phyloP scores from a whole-genome alignment of 2,888 invertebrate genomes.

The Adelphocoris suturalis region DNA sequence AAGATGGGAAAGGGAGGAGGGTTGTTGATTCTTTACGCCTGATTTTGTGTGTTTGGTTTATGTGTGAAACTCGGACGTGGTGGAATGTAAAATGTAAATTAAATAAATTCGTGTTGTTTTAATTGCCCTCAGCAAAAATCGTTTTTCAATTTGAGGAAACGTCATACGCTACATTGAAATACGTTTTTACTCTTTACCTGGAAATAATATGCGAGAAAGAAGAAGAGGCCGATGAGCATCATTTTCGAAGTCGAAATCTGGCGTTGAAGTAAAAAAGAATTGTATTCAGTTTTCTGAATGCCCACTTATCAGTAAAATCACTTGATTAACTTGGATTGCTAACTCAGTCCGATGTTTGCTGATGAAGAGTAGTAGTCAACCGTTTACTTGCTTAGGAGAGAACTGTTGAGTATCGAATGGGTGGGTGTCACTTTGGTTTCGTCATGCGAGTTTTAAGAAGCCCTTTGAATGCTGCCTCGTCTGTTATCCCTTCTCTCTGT shows the following conservation, averaged over 20 bases:
- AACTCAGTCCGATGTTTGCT: neutral
- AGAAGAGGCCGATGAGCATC: neutral
- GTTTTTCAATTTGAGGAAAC: too few species aligned
- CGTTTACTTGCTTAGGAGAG: neutral
- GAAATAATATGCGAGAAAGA: neutral
- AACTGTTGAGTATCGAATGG: neutral
- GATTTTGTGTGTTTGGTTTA: too few species aligned
- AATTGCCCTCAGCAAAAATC: too few species aligned
- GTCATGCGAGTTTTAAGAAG: constrained; percentile 1
- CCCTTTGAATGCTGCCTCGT: neutral
- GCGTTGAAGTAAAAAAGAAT: neutral
- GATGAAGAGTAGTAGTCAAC: neutral
- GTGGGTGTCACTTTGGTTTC: neutral
- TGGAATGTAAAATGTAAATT: too few species aligned
- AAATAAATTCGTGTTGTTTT: too few species aligned
- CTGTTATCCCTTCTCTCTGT: too few species aligned
- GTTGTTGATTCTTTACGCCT: too few species aligned
- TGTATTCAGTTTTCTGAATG: neutral
- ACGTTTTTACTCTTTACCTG: neutral
- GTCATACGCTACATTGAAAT: too few species aligned
- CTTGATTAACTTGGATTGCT: neutral
- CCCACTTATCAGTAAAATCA: neutral
- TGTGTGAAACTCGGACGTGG: too few species aligned
- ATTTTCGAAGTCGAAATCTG: neutral
- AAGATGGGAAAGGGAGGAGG: too few species aligned